Evolutionary conservation across 2,113 vertebrate genomes (phyloP).

Genomic region (Corapipo altera): DNA sequence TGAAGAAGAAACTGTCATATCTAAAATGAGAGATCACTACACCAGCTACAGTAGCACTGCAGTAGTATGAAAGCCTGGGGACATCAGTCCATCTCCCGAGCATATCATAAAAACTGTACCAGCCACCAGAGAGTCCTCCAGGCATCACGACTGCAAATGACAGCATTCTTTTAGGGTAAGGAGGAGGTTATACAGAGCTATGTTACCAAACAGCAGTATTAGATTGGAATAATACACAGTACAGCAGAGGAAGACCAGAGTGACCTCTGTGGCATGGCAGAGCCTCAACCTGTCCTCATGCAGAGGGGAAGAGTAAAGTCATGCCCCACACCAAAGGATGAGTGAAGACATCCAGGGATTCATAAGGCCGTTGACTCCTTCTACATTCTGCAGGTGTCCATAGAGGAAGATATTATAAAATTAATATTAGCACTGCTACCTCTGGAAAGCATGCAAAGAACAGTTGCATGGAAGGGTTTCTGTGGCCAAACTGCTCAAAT

Average conservation of each 20-base stretch:
- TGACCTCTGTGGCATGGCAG: background rate
- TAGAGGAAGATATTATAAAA: background rate
- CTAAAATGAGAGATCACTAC: background rate
- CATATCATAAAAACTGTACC: background rate
- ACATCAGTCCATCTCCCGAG: background rate
- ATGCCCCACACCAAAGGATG: background rate
- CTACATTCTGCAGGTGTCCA: background rate
- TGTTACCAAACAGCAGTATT: background rate
- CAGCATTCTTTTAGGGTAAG: background rate
- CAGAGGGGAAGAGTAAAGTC: background rate
- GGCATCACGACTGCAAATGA: background rate
- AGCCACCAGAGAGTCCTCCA: background rate
- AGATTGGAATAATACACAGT: background rate
- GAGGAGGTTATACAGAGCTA: background rate
- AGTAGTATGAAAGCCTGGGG: background rate
- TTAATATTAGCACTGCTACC: background rate
- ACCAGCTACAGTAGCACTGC: background rate
- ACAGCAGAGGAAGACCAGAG: background rate
- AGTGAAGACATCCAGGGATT: background rate
- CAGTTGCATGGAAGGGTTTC: background rate
- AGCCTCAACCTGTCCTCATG: background rate
- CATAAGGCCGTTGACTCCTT: background rate
- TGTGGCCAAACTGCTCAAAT: background rate
- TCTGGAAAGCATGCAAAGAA: background rate
- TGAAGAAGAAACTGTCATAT: background rate